Evolutionary conservation across 2,888 invertebrate genomes (phyloP), one percentile per base, ranked within the genome.

Genomic region (Phalangium opilio): DNA sequence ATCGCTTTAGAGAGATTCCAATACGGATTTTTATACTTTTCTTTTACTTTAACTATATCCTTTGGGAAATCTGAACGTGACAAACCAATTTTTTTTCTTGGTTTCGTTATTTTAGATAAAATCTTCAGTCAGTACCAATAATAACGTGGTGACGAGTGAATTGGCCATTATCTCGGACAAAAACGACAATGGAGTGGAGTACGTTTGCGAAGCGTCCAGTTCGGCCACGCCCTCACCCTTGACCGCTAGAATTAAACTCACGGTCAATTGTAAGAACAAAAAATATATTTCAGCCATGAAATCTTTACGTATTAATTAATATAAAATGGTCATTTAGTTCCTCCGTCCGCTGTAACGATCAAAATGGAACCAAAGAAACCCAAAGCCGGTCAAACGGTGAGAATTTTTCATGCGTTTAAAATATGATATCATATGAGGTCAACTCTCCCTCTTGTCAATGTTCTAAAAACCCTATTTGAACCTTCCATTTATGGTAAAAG

Each of bases 171-270:
- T 83, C 53, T 81, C 85, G n/a, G 86, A 87, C 62, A 83, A 83
- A 2, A 83, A 84, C 0, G 95, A 98, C 70, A 95, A 96, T 68
- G 83, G 83, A 60, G 91, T 90, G 0, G 79, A 81, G 61, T 90
- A 90, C 67, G 74, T 85, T 58, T 98, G 96, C 64, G 87, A 91
- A 63, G 93, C 91, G 0, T 78, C 81, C 34, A 93, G 93, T 70
- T 79, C 82, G 34, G 91, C 90, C 1, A 84, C 87, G 0, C 78
- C 81, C 62, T 79, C 82, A 56, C 89, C 91, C 0, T 73, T 90
- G 40, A 78, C 81, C 55, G 82, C 85, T 63, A 80, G 80, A 15
- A 78, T 86, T 56, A 81, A 78, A 1, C 75, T 95, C 45, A 82
- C 78, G 61, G 91, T 95, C 10, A 79, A 84, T 62, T 95, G 93